Conservation (phyloP, 2,888 invertebrate species). For the Ectobius pallidus region DNA sequence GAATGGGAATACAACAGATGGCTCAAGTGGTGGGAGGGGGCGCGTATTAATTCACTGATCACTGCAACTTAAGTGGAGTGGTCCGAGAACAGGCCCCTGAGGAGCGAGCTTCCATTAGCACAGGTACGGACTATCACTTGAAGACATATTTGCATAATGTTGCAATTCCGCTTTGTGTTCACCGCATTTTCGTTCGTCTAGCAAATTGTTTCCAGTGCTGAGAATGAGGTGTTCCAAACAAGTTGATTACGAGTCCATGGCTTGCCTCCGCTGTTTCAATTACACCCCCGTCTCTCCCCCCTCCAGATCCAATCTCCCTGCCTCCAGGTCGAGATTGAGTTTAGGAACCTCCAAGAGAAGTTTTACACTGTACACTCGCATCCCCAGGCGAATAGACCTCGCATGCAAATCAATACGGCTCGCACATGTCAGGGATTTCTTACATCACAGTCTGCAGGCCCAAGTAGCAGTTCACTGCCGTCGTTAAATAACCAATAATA, state of each 20-base stretch:
- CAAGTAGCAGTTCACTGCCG: no score
- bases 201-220: slow-evolving; percentile 43
- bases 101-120: no score
- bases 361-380: slow-evolving; percentile 17
- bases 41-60: not conserved
- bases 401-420: no score
- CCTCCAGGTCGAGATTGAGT: slow-evolving; percentile 41
- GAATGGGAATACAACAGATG: no score
- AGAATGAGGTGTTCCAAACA: slow-evolving; percentile 43
- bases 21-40: not conserved
- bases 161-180: slow-evolving; percentile 40
- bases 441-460: no score
- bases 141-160: slow-evolving; percentile 41
- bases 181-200: slow-evolving; percentile 45
- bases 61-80: not conserved
- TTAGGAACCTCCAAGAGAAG: slow-evolving; percentile 32
- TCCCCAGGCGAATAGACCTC: not conserved
- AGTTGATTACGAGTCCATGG: slow-evolving; percentile 42
- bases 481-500: no score
- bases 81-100: no score
- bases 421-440: no score
- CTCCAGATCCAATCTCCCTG: slow-evolving; percentile 33
- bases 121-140: no score
- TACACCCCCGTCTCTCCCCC: slow-evolving; percentile 24
- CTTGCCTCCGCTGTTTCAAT: slow-evolving; percentile 43